Conservation (phyloP, 2,888 invertebrate species). For the Calameuta idolon region DNA sequence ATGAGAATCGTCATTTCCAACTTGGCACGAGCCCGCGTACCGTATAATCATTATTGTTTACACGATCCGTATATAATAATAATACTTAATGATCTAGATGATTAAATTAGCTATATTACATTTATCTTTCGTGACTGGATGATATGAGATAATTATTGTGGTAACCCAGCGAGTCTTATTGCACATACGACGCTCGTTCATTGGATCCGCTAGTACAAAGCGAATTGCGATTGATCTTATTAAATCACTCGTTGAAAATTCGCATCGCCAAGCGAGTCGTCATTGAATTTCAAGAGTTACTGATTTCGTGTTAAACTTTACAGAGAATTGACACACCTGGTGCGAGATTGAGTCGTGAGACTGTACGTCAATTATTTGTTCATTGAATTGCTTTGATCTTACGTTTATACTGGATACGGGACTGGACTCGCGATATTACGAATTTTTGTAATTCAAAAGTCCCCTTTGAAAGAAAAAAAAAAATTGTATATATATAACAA, state of each 20-base stretch:
- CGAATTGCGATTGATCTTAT: slow-evolving; percentile 26
- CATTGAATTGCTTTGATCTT: background rate
- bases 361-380: background rate
- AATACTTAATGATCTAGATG: background rate
- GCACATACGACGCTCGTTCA: slow-evolving; percentile 50
- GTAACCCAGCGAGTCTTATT: slow-evolving; percentile 61
- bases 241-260: slow-evolving; percentile 27
- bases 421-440: background rate
- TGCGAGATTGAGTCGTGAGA: background rate
- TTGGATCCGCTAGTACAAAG: slow-evolving; percentile 18
- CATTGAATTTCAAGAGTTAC: background rate
- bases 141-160: slow-evolving; percentile 52
- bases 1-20: background rate
- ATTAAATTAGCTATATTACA: slow-evolving; percentile 26
- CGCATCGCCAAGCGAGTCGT: background rate
- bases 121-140: slow-evolving; percentile 54
- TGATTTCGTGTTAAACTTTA: background rate
- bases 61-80: background rate
- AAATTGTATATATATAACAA: background rate
- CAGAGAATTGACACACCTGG: background rate
- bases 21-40: background rate
- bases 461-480: background rate
- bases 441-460: background rate
- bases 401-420: background rate
- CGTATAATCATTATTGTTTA: background rate